phyloP scores from a whole-genome alignment of 2,113 vertebrate species.

The Mugil cephalus region DNA sequence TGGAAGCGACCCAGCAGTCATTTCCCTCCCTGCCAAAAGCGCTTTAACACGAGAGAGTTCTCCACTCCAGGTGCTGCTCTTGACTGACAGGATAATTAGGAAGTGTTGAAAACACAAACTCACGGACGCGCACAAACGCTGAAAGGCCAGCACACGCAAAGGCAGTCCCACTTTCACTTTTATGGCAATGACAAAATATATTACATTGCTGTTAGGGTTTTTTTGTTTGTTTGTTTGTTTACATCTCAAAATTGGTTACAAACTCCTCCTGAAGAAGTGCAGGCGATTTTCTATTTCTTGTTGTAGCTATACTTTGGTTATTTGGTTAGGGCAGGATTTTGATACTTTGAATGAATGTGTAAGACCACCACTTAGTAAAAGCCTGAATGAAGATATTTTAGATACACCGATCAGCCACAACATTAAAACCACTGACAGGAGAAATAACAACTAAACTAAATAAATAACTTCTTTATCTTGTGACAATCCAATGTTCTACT shows the following conservation, averaged over 20 bases:
- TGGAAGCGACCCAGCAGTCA: constrained; percentile 55
- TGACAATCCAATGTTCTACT: no score
- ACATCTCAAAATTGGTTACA: not conserved
- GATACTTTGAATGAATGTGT: no score
- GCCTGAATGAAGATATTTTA: no score
- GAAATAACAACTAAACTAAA: no score
- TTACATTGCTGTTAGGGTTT: not conserved
- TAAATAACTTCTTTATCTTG: no score
- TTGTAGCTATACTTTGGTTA: not conserved
- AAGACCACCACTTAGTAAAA: no score
- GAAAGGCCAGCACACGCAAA: constrained; percentile 1
- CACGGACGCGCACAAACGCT: not conserved
- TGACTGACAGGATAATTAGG: constrained; percentile 76
- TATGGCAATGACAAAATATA: constrained; percentile 1
- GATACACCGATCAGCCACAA: no score
- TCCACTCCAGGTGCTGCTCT: constrained; percentile 62
- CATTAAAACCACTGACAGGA: no score
- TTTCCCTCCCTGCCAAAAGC: constrained; percentile 55
- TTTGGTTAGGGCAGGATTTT: no score
- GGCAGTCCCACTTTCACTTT: not conserved
- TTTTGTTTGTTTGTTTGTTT: not conserved
- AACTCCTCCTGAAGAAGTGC: not conserved
- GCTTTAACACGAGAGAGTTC: constrained; percentile 54
- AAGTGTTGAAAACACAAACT: constrained; percentile 49
- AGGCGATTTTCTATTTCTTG: not conserved